Evolutionary conservation across 2,888 invertebrate genomes (phyloP).

Genomic region (Syrista parreyssii): DNA sequence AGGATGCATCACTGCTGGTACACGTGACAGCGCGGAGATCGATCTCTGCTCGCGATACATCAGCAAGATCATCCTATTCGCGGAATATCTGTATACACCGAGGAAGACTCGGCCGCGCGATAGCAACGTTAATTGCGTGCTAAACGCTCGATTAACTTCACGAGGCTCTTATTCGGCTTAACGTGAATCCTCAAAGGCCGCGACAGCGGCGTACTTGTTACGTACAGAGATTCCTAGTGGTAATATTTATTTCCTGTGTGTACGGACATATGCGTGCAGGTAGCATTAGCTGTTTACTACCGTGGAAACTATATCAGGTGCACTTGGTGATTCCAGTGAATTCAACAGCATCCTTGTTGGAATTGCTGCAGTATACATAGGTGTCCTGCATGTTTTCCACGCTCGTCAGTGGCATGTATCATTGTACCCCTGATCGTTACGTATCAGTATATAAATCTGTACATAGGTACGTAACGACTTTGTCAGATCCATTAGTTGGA

Average conservation of each 20-base stretch:
- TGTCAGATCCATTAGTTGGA: neutral
- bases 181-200: neutral
- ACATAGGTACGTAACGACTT: neutral
- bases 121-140: neutral
- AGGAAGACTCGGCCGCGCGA: neutral
- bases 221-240: neutral
- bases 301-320: neutral
- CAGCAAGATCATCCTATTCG: neutral
- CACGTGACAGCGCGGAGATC: neutral
- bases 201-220: neutral
- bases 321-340: neutral
- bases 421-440: neutral
- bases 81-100: neutral
- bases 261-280: neutral
- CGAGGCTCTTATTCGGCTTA: neutral
- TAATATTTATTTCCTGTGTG: neutral
- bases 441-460: neutral
- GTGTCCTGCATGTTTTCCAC: neutral
- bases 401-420: neutral
- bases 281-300: neutral
- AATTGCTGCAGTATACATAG: neutral
- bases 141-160: neutral
- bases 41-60: neutral
- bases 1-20: neutral
- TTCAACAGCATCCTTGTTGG: neutral